Conservation (phyloP, 2,888 invertebrate species). For the Chelonus formosanus region DNA sequence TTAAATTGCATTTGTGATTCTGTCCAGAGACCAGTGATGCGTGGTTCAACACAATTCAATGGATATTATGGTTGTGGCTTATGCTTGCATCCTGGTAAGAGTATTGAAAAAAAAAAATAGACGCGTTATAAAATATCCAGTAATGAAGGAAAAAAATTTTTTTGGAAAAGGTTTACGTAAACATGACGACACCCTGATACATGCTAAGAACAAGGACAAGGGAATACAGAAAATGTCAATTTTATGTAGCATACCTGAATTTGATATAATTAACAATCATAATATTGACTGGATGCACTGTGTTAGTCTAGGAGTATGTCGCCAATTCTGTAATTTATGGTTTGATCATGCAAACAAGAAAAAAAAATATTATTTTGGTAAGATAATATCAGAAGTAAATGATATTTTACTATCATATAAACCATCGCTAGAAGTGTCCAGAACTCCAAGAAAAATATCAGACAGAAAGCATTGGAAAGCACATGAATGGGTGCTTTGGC, state of each 20-base stretch:
- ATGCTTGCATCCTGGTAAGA: constrained; percentile 30
- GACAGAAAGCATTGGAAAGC: constrained; percentile 34
- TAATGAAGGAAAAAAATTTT: constrained; percentile 18
- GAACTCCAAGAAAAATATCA: constrained; percentile 28
- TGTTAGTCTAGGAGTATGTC: constrained; percentile 30
- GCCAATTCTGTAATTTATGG: constrained; percentile 33
- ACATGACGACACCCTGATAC: constrained; percentile 24
- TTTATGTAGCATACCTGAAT: constrained; percentile 29
- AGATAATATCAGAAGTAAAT: constrained; percentile 8
- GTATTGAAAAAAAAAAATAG: constrained; percentile 29
- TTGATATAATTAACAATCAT: constrained; percentile 38
- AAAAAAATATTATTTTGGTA: background rate
- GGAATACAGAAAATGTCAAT: constrained; percentile 37
- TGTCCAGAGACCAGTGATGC: constrained; percentile 27
- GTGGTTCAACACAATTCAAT: constrained; percentile 31
- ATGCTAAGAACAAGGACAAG: constrained; percentile 10
- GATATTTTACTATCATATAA: constrained; percentile 2
- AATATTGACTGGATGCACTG: constrained; percentile 40
- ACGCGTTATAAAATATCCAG: constrained; percentile 28
- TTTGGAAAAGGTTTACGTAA: constrained; percentile 30
- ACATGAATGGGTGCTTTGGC: constrained; percentile 32
- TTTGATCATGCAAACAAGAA: constrained; percentile 14
- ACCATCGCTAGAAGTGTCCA: constrained; percentile 30
- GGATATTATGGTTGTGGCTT: constrained; percentile 33
- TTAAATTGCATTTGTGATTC: constrained; percentile 32